Percentiles rank a stretch among this genome's conserved stretches.
Evolutionary conservation across 2,113 vertebrate species (phyloP).

Genomic region (Chauna torquata): DNA sequence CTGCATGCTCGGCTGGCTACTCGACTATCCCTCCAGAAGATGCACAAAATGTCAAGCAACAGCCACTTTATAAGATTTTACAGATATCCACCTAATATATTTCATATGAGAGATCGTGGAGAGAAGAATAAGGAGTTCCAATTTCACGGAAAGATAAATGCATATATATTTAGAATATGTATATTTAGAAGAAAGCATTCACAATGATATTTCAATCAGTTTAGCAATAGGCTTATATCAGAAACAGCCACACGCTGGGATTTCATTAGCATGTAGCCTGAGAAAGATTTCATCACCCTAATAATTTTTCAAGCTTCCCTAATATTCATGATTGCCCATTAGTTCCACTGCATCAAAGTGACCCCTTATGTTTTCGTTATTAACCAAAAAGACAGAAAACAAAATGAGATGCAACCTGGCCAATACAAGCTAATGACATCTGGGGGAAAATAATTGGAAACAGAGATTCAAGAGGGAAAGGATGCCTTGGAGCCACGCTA

Average conservation of each 20-base stretch:
- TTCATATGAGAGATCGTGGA: neutral
- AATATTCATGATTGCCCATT: slow-evolving; percentile 39
- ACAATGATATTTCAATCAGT: slow-evolving; percentile 36
- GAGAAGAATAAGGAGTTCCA: neutral
- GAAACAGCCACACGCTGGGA: slow-evolving; percentile 28
- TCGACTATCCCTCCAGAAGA: neutral
- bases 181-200: neutral
- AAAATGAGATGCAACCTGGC: slow-evolving; percentile 42
- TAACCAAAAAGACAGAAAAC: slow-evolving; percentile 29
- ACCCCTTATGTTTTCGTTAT: slow-evolving; percentile 28
- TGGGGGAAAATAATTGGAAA: slow-evolving; percentile 23
- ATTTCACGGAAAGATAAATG: neutral
- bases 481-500: slow-evolving; percentile 18
- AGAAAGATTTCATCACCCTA: slow-evolving; percentile 57
- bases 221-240: slow-evolving; percentile 21
- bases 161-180: neutral
- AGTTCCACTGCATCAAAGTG: slow-evolving; percentile 39
- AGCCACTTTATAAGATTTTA: neutral
- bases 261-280: slow-evolving; percentile 38
- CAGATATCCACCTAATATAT: neutral
- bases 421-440: slow-evolving; percentile 10
- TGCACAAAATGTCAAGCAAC: neutral
- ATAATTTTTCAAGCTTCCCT: slow-evolving; percentile 52
- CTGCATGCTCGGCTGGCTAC: neutral
- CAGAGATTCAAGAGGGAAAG: neutral